A percentile compares a stretch with the other conserved stretches of the same genome.
These are phyloP conservation scores for Urophycis tenuis DNA, from an alignment of 2,797 vertebrate species.

Conservation along the genomic window DNA sequence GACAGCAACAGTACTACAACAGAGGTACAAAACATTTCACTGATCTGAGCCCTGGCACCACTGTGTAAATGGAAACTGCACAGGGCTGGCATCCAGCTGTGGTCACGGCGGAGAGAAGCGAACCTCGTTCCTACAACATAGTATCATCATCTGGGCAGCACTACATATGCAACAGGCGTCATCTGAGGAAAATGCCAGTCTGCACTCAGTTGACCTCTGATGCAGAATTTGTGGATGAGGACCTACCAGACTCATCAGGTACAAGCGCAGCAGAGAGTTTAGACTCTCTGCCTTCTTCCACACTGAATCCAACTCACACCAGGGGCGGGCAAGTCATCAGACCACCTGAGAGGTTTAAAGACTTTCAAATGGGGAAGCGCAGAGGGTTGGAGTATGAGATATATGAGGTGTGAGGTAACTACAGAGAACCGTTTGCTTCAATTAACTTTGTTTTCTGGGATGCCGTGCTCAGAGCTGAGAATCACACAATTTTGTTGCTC, in stretches of 20 bases:
- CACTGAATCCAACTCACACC: background rate
- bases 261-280: slow-evolving; percentile 1
- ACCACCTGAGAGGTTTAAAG: slow-evolving; percentile 1
- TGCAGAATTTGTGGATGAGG: background rate
- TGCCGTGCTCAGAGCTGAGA: too few relatives aligned
- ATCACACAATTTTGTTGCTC: too few relatives aligned
- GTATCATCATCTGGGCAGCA: background rate
- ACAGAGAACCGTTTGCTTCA: too few relatives aligned
- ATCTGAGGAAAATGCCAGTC: background rate
- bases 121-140: background rate
- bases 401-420: too few relatives aligned
- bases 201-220: too few relatives aligned
- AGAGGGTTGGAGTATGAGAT: too few relatives aligned
- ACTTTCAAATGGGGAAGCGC: too few relatives aligned
- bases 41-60: background rate
- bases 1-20: background rate
- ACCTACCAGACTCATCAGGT: background rate
- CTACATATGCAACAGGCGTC: background rate
- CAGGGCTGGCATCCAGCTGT: background rate
- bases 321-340: background rate
- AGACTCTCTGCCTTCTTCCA: background rate
- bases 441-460: too few relatives aligned
- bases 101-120: background rate
- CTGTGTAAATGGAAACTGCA: background rate
- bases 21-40: background rate